phyloP scores from a whole-genome alignment of 2,113 vertebrate species.

The Centrocercus urophasianus region DNA sequence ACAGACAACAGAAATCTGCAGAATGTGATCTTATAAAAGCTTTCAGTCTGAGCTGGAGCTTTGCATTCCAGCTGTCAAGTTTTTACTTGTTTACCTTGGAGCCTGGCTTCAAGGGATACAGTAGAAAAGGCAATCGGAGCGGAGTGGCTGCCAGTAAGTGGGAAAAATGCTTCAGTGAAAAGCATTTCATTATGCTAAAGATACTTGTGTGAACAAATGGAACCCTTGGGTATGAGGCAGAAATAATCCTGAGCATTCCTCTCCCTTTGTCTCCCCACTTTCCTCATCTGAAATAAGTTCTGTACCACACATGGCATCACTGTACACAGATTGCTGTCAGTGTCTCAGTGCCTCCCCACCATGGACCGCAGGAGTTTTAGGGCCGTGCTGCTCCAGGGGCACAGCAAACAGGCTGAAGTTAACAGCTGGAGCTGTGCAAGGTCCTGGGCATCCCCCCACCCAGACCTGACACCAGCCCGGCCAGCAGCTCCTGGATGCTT shows the following conservation, averaged over 20 bases:
- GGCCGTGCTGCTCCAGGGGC: neutral
- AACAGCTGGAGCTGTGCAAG: neutral
- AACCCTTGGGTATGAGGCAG: conserved; percentile 21
- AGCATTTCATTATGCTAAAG: conserved; percentile 25
- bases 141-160: neutral
- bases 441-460: fast-evolving
- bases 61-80: conserved; percentile 62
- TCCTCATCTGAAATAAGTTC: conserved; percentile 21
- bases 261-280: neutral
- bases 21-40: conserved; percentile 20
- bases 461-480: fast-evolving
- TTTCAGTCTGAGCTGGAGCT: conserved; percentile 29
- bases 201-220: conserved; percentile 48
- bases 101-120: conserved; percentile 8
- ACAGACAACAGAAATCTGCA: conserved; percentile 12
- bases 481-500: neutral
- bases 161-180: conserved; percentile 44
- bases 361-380: neutral
- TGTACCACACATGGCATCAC: neutral
- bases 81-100: conserved; percentile 66
- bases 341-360: fast-evolving
- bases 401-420: neutral
- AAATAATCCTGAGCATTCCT: conserved; percentile 30
- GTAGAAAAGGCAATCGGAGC: conserved; percentile 39
- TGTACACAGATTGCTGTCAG: fast-evolving